Evolutionary conservation across 2,888 invertebrate genomes (phyloP).

Genomic region (Conops quadrifasciatus): DNA sequence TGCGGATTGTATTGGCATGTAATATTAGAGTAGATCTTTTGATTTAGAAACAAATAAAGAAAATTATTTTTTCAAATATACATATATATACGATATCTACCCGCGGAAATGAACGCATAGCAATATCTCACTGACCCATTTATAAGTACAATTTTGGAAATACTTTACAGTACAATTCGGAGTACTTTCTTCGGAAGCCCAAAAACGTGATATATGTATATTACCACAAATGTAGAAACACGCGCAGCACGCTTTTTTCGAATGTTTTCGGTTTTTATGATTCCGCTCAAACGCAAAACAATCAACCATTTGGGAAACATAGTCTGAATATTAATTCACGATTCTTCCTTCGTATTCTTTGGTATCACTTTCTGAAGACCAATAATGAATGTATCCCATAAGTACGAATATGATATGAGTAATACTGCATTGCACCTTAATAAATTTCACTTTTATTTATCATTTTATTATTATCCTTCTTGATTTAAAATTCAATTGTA

Average conservation of each 20-base stretch:
- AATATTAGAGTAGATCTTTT: too few relatives aligned
- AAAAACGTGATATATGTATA: slow-evolving; percentile 17
- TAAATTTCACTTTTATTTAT: background rate
- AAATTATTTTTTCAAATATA: too few relatives aligned
- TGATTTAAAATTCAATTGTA: too few relatives aligned
- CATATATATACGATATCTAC: too few relatives aligned
- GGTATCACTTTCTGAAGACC: background rate
- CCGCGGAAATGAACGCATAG: too few relatives aligned
- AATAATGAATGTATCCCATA: background rate
- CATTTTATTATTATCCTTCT: background rate
- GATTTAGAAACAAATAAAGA: too few relatives aligned
- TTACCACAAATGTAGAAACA: background rate
- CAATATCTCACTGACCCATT: background rate
- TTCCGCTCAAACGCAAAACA: background rate
- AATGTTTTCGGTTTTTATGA: background rate
- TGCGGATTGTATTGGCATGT: too few relatives aligned
- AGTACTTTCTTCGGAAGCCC: slow-evolving; percentile 4
- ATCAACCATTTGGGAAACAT: background rate
- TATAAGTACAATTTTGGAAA: background rate
- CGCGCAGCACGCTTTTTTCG: background rate
- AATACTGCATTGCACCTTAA: background rate
- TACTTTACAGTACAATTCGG: background rate
- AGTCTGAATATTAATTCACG: background rate
- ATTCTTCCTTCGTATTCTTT: background rate
- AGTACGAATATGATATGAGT: background rate